Conservation (phyloP, 1,140 invertebrate genomes). For the Diorhabda elongata region DNA sequence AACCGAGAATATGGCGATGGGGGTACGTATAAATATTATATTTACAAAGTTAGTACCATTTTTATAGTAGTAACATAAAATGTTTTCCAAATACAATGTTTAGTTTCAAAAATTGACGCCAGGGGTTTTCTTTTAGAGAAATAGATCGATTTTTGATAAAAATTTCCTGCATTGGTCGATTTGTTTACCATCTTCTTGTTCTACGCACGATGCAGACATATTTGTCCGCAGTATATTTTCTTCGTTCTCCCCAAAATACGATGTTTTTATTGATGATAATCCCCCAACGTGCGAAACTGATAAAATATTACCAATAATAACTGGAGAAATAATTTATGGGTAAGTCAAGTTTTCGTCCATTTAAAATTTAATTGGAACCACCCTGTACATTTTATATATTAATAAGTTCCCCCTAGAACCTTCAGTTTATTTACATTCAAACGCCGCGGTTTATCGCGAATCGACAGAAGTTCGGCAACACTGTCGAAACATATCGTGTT, state of each 20-base stretch:
- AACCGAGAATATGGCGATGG: background rate
- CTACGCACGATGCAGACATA: constrained; percentile 49
- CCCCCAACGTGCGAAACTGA: constrained; percentile 49
- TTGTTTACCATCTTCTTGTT: constrained; percentile 58
- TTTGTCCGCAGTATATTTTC: constrained; percentile 53
- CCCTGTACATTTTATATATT: no score
- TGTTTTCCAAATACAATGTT: no score
- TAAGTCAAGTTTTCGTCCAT: constrained; percentile 44
- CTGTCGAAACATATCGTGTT: no score
- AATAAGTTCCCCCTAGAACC: no score
- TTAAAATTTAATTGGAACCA: no score
- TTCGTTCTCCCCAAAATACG: constrained; percentile 15
- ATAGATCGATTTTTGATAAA: constrained; percentile 34
- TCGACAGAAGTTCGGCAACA: no score
- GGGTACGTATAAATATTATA: background rate
- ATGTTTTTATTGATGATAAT: constrained; percentile 15
- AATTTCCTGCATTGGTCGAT: constrained; percentile 59
- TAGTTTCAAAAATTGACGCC: no score
- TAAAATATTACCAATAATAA: constrained; percentile 45
- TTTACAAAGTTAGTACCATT: no score
- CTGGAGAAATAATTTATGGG: constrained; percentile 55
- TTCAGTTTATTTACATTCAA: no score
- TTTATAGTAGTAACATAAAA: no score
- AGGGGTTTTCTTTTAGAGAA: constrained; percentile 18
- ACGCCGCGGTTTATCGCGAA: no score